Conservation (phyloP, 1,140 invertebrate genomes). For the Sminthurinus signatus region DNA sequence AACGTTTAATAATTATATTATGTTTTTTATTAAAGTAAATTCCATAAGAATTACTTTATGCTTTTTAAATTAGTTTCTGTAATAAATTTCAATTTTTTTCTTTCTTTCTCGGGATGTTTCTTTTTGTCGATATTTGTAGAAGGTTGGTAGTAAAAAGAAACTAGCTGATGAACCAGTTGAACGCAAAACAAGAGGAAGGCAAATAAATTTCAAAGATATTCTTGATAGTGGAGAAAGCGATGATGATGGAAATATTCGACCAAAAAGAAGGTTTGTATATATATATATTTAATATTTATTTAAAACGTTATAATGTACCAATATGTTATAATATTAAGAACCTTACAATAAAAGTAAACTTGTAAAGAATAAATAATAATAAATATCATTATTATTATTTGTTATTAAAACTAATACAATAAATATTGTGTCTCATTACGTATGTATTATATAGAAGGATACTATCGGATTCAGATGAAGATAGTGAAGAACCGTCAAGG, state of each 20-base stretch:
- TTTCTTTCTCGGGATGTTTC: background rate
- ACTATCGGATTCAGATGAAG: slow-evolving; percentile 31
- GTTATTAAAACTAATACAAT: no score
- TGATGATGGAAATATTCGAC: slow-evolving; percentile 39
- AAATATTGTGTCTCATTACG: no score
- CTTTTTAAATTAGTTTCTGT: no score
- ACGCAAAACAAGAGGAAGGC: slow-evolving; percentile 57
- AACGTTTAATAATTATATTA: background rate
- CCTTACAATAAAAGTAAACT: no score
- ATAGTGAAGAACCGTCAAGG: slow-evolving; percentile 49
- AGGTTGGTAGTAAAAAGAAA: slow-evolving; percentile 43
- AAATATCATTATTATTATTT: no score
- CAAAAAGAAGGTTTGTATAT: slow-evolving; percentile 61
- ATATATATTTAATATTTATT: no score
- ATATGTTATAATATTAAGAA: no score
- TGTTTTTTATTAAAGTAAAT: background rate
- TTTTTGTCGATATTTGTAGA: slow-evolving; percentile 14
- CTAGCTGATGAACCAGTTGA: slow-evolving; percentile 47
- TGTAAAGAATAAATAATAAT: no score
- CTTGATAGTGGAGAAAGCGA: slow-evolving; percentile 50
- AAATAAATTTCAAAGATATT: slow-evolving; percentile 63
- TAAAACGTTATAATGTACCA: no score
- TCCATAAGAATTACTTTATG: no score
- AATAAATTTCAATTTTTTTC: background rate
- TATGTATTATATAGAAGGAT: slow-evolving; percentile 16